Base-by-base conservation (phyloP, 2,113 vertebrate genomes). In the Corvus hawaiiensis region DNA sequence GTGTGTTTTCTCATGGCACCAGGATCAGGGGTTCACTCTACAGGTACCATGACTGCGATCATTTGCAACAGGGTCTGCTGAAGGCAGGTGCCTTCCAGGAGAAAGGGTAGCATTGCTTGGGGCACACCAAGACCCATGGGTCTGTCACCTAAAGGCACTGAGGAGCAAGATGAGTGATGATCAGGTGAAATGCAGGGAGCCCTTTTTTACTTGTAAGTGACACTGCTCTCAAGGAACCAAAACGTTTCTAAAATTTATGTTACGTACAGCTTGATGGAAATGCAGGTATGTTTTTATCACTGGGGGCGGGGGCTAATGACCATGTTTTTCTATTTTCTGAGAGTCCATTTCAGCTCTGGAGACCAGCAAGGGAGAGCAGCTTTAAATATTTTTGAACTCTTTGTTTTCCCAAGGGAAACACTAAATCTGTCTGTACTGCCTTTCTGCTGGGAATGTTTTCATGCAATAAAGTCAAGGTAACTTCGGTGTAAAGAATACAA, bases 41-140 rank as follows among this genome's bases (percentile, higher is more conserved):
- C 16, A 67, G 30, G 32, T 84, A 13, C 39, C 0, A 0, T 63
- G 43, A 28, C 46, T 66, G 32, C 0, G 3, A 7, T 37, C 26
- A 24, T 33, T 35, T n/a, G 51, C 16, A 83, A 59, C 46, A 51
- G 64, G 24, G 35, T 41, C 35, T 95, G 55, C 62, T 69, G 75
- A 73, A 81, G 44, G 80, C 54, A 63, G n/a, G 16, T 1, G 3
- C 18, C 16, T 77, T 81, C n/a, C 32, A 49, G 59, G 39, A 55
- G 44, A 49, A 76, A 44, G 26, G 27, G 26, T 54, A 39, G 10
- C n/a, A 17, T 73, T 73, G 39, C 39, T 81, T 1, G 2, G 44
- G 43, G 21, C 51, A 46, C 14, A 41, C 22, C n/a, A 35, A 79
- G 19, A 61, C 9, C 28, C 35, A 18, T 22, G 41, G 14, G 6